Evolutionary conservation across 2,113 vertebrate genomes (phyloP).

Genomic region (Aptenodytes patagonicus): DNA sequence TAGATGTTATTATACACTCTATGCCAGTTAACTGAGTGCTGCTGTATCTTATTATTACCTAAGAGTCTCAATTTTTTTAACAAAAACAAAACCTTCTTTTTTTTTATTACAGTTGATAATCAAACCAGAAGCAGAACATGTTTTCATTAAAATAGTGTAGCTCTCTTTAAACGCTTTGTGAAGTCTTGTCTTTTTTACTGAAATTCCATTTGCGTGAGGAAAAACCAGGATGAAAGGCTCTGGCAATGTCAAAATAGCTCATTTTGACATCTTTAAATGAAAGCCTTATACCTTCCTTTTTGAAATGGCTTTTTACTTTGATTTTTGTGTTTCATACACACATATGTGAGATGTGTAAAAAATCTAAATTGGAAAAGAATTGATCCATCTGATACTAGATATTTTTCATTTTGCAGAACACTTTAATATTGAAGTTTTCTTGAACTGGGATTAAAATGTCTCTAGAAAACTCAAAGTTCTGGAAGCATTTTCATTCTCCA

Average conservation of each 20-base stretch:
- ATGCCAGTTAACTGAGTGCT: not conserved
- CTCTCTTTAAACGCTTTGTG: not conserved
- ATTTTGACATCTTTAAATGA: conserved; percentile 1
- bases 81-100: not conserved
- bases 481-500: not conserved
- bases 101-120: conserved; percentile 9
- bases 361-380: not conserved
- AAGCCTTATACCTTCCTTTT: not conserved
- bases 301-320: not conserved
- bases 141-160: not conserved
- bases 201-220: not conserved
- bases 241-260: not conserved
- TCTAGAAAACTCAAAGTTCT: not conserved
- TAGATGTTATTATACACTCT: not conserved
- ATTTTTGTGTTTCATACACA: not conserved
- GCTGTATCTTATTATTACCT: not conserved
- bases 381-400: not conserved
- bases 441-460: not conserved
- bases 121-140: not conserved
- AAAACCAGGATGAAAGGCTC: not conserved
- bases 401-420: not conserved
- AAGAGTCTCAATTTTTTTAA: not conserved
- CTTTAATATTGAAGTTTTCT: not conserved
- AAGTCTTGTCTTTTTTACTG: not conserved
- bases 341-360: not conserved